Evolutionary conservation across 2,888 invertebrate species (phyloP).

Genomic region (Pelosia muscerda): DNA sequence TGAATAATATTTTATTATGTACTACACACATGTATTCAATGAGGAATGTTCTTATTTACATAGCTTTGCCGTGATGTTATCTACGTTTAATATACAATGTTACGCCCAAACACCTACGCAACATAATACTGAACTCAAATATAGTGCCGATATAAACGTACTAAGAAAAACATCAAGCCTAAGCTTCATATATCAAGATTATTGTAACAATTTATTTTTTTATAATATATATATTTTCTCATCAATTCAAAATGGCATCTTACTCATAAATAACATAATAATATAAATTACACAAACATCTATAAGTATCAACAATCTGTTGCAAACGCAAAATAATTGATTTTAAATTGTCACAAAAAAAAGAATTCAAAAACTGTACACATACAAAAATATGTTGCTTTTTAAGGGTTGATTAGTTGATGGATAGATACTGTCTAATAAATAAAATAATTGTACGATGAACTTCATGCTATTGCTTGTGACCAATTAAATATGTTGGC

Average conservation of each 20-base stretch:
- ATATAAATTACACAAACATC: conserved; percentile 55
- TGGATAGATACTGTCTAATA: conserved; percentile 44
- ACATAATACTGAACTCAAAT: conserved; percentile 76
- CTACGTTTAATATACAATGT: conserved; percentile 48
- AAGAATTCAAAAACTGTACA: conserved; percentile 58
- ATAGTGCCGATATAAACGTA: conserved; percentile 57
- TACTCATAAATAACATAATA: conserved; percentile 52
- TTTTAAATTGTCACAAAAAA: conserved; percentile 54
- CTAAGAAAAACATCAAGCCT: conserved; percentile 40
- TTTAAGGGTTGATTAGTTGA: conserved; percentile 29
- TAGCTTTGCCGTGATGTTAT: conserved; percentile 69
- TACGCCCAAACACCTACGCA: conserved; percentile 59
- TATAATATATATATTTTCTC: conserved; percentile 29
- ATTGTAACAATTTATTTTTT: conserved; percentile 50
- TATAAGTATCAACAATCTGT: conserved; percentile 56
- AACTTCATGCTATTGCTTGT: conserved; percentile 64
- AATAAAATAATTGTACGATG: conserved; percentile 71
- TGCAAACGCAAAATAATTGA: conserved; percentile 53
- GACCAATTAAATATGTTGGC: conserved; percentile 49
- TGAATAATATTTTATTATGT: conserved; percentile 87
- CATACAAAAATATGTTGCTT: conserved; percentile 58
- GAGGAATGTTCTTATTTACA: conserved; percentile 88
- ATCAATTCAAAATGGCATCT: conserved; percentile 61
- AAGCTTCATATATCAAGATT: conserved; percentile 49
- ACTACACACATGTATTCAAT: conserved; percentile 83